Percentiles rank a stretch among this genome's conserved stretches.
Evolutionary conservation across 2,888 invertebrate genomes (phyloP).

Genomic region (Ceramica pisi): DNA sequence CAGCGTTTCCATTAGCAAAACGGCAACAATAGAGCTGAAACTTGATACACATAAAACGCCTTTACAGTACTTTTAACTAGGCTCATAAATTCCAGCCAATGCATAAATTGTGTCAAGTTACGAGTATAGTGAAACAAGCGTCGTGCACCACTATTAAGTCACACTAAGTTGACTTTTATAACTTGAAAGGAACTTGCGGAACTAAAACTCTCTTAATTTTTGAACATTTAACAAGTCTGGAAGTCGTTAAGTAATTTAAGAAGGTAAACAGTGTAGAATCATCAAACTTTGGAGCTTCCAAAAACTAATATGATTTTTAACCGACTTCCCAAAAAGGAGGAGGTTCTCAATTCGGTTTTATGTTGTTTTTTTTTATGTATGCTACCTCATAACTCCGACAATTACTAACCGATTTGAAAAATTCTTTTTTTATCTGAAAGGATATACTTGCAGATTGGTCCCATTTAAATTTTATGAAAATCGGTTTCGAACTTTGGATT

Average conservation of each 20-base stretch:
- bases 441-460: too few species aligned
- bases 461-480: too few species aligned
- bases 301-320: neutral
- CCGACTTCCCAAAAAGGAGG: too few species aligned
- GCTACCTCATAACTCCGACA: too few species aligned
- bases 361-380: too few species aligned
- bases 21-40: neutral
- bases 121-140: slow-evolving; percentile 23
- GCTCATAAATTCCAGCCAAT: slow-evolving; percentile 18
- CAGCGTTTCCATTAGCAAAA: neutral
- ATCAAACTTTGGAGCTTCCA: neutral
- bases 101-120: slow-evolving; percentile 30
- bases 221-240: slow-evolving; percentile 32
- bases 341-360: too few species aligned
- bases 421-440: too few species aligned
- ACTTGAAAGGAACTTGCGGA: slow-evolving; percentile 21
- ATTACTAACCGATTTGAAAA: too few species aligned
- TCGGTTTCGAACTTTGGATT: too few species aligned
- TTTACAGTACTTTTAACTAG: neutral
- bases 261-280: slow-evolving; percentile 23
- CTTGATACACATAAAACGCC: neutral
- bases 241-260: slow-evolving; percentile 13
- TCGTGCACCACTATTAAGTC: slow-evolving; percentile 26
- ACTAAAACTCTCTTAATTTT: slow-evolving; percentile 37
- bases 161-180: slow-evolving; percentile 42